Conservation (phyloP, 1,140 invertebrate species). For the Zaprionus lachaisei region DNA sequence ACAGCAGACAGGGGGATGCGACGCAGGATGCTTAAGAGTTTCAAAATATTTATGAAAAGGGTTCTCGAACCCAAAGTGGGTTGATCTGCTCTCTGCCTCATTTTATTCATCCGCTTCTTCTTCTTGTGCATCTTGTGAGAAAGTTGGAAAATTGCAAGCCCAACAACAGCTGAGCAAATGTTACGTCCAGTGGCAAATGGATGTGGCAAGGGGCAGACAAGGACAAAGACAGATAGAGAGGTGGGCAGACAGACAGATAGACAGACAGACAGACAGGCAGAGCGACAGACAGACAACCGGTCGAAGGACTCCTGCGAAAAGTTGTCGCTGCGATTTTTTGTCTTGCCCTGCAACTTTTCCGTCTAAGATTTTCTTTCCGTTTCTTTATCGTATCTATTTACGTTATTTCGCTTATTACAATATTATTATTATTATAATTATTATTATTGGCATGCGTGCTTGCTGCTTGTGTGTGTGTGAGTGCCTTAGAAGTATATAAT, state of each 20-base stretch:
- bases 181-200: slow-evolving; percentile 11
- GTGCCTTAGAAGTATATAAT: slow-evolving; percentile 55
- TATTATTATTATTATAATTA: slow-evolving; percentile 30
- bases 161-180: slow-evolving; percentile 34
- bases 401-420: slow-evolving; percentile 31
- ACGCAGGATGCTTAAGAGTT: slow-evolving; percentile 29
- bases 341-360: slow-evolving; percentile 40
- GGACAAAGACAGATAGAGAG: background rate
- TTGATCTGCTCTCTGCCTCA: background rate
- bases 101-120: slow-evolving; percentile 1
- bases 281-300: background rate
- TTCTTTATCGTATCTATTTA: slow-evolving; percentile 53
- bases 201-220: background rate
- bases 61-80: slow-evolving; percentile 15
- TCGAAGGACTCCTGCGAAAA: background rate
- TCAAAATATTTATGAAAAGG: slow-evolving; percentile 49
- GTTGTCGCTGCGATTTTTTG: background rate
- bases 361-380: slow-evolving; percentile 39
- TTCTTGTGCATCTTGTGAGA: slow-evolving; percentile 26
- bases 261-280: background rate
- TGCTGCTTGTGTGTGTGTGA: slow-evolving; percentile 11
- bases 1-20: slow-evolving; percentile 25
- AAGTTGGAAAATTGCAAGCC: slow-evolving; percentile 17
- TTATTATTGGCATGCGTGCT: slow-evolving; percentile 31
- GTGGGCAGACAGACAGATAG: background rate